Conservation (phyloP, 2,113 vertebrate species). For the Bambusicola thoracicus region DNA sequence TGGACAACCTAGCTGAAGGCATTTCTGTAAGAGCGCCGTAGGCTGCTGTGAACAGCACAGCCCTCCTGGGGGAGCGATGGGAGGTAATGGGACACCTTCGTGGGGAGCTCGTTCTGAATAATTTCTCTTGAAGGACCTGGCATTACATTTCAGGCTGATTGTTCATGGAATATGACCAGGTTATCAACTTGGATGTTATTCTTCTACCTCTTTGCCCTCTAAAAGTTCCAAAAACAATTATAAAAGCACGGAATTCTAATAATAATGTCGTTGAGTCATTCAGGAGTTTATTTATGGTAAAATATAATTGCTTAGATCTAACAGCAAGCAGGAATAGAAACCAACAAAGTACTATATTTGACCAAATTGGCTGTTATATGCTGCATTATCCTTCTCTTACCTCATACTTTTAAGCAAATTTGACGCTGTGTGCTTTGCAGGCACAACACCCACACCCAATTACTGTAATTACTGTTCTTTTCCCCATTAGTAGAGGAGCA, state of each 20-base stretch:
- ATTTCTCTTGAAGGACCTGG: constrained; percentile 52
- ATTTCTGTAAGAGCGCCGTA: background rate
- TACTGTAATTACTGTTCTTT: background rate
- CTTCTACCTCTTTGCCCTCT: background rate
- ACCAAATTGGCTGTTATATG: background rate
- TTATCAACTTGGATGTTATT: background rate
- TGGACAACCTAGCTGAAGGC: background rate
- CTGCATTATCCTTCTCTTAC: background rate
- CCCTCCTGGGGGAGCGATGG: background rate
- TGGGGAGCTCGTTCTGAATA: constrained; percentile 48
- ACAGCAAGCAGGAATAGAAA: background rate
- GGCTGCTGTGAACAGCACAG: background rate
- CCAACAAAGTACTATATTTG: background rate
- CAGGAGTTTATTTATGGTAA: background rate
- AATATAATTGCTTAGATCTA: background rate
- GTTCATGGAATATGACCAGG: background rate
- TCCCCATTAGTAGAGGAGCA: background rate
- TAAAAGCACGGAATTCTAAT: background rate
- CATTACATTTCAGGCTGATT: constrained; percentile 56
- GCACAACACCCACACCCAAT: background rate
- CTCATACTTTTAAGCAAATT: background rate
- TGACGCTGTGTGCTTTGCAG: background rate
- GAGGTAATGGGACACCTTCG: constrained; percentile 37
- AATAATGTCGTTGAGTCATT: background rate
- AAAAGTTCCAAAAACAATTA: background rate